These are phyloP conservation scores for Dicranocentrus wangi DNA, from an alignment of 2,888 invertebrate species.

Conservation along the genomic window DNA sequence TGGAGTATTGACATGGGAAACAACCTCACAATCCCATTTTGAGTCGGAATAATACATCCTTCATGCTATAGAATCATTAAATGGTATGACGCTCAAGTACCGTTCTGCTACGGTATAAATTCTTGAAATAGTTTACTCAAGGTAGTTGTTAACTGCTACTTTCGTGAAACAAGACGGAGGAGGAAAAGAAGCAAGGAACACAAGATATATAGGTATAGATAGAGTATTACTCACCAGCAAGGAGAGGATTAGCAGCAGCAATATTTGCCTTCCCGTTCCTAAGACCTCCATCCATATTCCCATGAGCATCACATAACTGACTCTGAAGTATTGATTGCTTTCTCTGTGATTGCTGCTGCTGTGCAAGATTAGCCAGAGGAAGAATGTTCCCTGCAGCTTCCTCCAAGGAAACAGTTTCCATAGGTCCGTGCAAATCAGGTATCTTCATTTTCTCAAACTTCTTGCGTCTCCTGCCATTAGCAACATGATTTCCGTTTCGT, in stretches of 20 bases:
- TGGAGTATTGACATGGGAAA: too few relatives aligned
- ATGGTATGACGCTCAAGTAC: too few relatives aligned
- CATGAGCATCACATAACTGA: slow-evolving; percentile 70
- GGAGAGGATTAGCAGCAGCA: slow-evolving; percentile 88
- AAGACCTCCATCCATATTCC: slow-evolving; percentile 35
- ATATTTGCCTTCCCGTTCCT: slow-evolving; percentile 75
- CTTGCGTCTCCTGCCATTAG: slow-evolving; percentile 25
- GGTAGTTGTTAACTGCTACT: too few relatives aligned
- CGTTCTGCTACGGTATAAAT: too few relatives aligned
- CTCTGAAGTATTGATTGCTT: slow-evolving; percentile 70
- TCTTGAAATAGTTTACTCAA: too few relatives aligned
- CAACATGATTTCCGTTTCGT: slow-evolving; percentile 27
- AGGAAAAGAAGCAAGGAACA: too few relatives aligned
- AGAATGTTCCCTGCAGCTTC: slow-evolving; percentile 65
- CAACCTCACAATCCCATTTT: too few relatives aligned
- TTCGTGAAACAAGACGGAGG: too few relatives aligned
- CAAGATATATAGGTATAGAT: too few relatives aligned
- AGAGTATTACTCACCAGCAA: slow-evolving; percentile 89
- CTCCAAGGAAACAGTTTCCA: slow-evolving; percentile 65
- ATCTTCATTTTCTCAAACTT: slow-evolving; percentile 51
- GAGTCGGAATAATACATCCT: too few relatives aligned
- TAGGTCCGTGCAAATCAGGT: slow-evolving; percentile 57
- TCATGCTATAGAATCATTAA: too few relatives aligned
- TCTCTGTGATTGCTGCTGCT: slow-evolving; percentile 55
- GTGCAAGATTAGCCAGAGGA: slow-evolving; percentile 59